phyloP scores from a whole-genome alignment of 2,888 invertebrate genomes.

The Campaea margaritaria region DNA sequence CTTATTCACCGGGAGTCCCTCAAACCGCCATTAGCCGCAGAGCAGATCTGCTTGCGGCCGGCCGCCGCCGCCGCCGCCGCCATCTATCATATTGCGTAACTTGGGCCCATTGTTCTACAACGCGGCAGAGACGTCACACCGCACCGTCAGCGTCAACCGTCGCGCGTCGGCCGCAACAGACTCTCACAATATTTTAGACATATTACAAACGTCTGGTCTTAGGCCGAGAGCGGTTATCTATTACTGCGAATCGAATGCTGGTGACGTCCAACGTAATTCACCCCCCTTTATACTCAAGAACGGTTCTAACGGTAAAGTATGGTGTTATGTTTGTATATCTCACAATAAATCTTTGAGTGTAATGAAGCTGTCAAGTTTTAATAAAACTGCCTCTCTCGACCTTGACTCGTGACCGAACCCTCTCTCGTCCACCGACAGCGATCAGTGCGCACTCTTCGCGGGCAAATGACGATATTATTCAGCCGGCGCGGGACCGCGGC shows the following conservation, averaged over 20 bases:
- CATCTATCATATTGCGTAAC: conserved; percentile 18
- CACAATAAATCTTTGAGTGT: background rate
- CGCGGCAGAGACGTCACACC: conserved; percentile 6
- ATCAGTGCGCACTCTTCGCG: conserved; percentile 3
- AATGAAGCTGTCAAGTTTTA: background rate
- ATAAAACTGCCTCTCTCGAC: conserved; percentile 3
- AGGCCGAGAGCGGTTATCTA: background rate
- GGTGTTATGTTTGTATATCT: no score
- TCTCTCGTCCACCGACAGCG: conserved; percentile 1
- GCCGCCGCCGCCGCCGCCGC: conserved; percentile 8
- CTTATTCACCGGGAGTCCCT: conserved; percentile 29
- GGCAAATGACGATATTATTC: conserved; percentile 15
- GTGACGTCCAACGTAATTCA: background rate
- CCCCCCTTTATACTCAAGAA: no score
- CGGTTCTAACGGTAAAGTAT: background rate
- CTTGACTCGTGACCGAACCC: conserved; percentile 1
- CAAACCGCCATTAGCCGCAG: conserved; percentile 30
- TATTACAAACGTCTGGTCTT: background rate
- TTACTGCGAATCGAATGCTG: background rate
- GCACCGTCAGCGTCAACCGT: no score
- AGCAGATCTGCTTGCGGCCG: conserved; percentile 4
- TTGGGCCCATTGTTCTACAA: conserved; percentile 14
- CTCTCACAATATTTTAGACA: conserved; percentile 1
- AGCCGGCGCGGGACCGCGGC: background rate
- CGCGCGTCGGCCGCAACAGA: background rate